A percentile compares a stretch with the other conserved stretches of the same genome.
phyloP scores from a whole-genome alignment of 2,888 invertebrate species.

The Polymixis flavicincta region DNA sequence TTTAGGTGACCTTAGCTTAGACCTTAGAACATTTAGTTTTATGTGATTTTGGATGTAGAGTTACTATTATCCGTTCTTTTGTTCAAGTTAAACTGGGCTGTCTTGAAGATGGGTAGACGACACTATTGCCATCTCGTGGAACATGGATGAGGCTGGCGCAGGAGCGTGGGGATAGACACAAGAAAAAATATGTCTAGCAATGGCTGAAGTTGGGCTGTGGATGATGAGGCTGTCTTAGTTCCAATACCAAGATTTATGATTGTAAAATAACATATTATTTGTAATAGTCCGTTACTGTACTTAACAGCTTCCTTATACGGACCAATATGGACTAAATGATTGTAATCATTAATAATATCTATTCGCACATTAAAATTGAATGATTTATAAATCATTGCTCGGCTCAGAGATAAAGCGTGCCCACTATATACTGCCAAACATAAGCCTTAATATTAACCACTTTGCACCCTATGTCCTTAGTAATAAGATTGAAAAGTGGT shows the following conservation, averaged over 20 bases:
- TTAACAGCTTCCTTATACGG: background rate
- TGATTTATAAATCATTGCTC: conserved; percentile 16
- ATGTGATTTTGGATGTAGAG: conserved; percentile 42
- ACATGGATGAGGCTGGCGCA: background rate
- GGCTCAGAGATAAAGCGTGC: conserved; percentile 2
- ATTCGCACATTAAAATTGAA: conserved; percentile 17
- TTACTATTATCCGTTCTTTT: conserved; percentile 37
- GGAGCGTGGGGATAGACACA: background rate
- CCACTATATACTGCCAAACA: background rate
- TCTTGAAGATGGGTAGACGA: background rate
- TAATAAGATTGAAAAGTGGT: conserved; percentile 4
- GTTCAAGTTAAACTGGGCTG: conserved; percentile 5
- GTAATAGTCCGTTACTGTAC: no score
- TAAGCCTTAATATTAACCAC: background rate
- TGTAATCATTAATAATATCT: conserved; percentile 8
- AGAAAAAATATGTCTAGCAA: background rate
- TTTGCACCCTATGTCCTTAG: background rate
- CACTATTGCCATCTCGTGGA: background rate
- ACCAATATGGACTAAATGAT: background rate
- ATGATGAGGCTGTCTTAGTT: background rate
- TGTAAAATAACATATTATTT: background rate
- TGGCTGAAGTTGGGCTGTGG: background rate
- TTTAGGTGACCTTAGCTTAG: conserved; percentile 58
- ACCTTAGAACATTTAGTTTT: conserved; percentile 31
- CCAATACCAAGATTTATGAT: background rate